Evolutionary conservation across 2,888 invertebrate species (phyloP).

Genomic region (Oligia fasciuncula): DNA sequence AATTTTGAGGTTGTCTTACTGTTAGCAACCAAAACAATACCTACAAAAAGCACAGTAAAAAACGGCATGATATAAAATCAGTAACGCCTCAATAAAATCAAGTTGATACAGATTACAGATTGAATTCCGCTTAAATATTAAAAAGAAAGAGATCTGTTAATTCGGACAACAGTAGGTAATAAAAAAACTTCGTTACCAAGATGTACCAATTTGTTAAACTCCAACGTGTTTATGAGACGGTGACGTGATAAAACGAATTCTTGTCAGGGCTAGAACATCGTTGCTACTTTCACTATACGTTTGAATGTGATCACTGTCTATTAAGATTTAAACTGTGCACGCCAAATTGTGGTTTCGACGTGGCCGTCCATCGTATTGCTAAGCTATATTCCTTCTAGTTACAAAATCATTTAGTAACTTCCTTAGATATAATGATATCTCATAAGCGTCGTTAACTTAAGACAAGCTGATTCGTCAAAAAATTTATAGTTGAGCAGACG

Average conservation of each 20-base stretch:
- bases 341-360: conserved; percentile 42
- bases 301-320: conserved; percentile 61
- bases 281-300: conserved; percentile 76
- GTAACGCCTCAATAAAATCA: conserved; percentile 38
- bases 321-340: conserved; percentile 58
- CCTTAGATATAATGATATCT: not conserved
- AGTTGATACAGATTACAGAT: conserved; percentile 37
- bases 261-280: conserved; percentile 50
- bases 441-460: not conserved
- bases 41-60: conserved; percentile 21
- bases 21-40: conserved; percentile 18
- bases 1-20: conserved; percentile 6
- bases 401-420: not conserved
- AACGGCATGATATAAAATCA: conserved; percentile 28
- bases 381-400: not conserved
- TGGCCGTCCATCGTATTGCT: conserved; percentile 17
- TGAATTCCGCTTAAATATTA: conserved; percentile 35
- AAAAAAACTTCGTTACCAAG: conserved; percentile 33
- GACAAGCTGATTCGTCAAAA: not conserved
- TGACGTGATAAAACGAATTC: conserved; percentile 44
- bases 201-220: conserved; percentile 46
- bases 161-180: conserved; percentile 1
- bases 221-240: conserved; percentile 37
- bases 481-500: not conserved
- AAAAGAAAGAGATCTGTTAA: conserved; percentile 34